Base-by-base conservation (phyloP, 2,888 invertebrate genomes). In the Brachypalpus laphriformis region DNA sequence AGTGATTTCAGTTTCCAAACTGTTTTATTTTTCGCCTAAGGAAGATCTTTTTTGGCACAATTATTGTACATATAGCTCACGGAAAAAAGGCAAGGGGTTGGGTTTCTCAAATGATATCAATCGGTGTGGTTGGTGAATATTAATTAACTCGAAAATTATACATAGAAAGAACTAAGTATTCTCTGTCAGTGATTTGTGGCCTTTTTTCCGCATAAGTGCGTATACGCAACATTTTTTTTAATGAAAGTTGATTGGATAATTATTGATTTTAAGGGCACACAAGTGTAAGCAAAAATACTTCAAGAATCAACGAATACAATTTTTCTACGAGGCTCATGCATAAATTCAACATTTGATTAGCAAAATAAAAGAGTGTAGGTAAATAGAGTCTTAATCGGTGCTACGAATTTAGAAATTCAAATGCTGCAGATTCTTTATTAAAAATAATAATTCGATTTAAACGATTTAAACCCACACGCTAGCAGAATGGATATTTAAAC, bases 1-100 rank as follows among this genome's bases (percentile, higher is more conserved):
- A 70, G 70, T 70, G 70, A 45, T 57, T 20, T 70, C 51, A 63
- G 42, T 63, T 61, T 28, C 11, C 0, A 9, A 31, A 47, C 31
- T 47, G 47, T 34, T 37, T 49, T 34, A 34, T 34, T 18, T 49
- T 47, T 31, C 18, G 16, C 61, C 45, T 45, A 16, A 28, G 16
- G 61, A 11, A 18, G 18, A 3, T 20, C 5, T 49, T 45, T 61
- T 47, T 47, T 47, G 20, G 11, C 20, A 20, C 47, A 11, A 47
- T 61, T 45, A 42, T 28, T 18, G 16, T 11, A 42, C 22, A n/a
- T 37, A 11, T 28, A 4, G 25, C 7, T 28, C 9, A 31, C 8
- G n/a, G 11, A 3, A 16, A 4, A 20, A 47, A 18, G 8, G 14
- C 4, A 4, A 40, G 3, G 5, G 6, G 3, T 20, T 3, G 20